Percentiles rank a stretch among this genome's conserved stretches.
phyloP scores from a whole-genome alignment of 2,888 invertebrate species.

The Dryobota labecula region DNA sequence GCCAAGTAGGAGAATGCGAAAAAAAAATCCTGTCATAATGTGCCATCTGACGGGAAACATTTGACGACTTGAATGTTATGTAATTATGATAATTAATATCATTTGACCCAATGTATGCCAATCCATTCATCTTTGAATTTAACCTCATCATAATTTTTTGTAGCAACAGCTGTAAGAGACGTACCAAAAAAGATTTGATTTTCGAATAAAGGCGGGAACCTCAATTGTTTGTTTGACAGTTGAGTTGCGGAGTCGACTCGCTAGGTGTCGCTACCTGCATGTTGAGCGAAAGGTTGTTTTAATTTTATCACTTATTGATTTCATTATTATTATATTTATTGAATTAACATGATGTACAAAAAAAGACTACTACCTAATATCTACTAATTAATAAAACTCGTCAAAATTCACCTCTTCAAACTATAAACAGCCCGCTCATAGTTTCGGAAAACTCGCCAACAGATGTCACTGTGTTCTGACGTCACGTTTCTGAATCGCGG shows the following conservation, averaged over 20 bases:
- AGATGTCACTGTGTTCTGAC: conserved; percentile 78
- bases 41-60: neutral
- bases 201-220: conserved; percentile 41
- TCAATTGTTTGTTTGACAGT: conserved; percentile 4
- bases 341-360: neutral
- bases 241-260: neutral
- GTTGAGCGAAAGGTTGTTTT: neutral
- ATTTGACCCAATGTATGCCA: neutral
- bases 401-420: neutral
- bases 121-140: neutral
- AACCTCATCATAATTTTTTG: neutral
- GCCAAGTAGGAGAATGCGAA: neutral
- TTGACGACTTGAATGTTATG: neutral
- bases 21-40: neutral
- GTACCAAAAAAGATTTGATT: neutral
- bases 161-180: neutral
- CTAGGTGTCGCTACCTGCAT: conserved; percentile 44
- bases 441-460: conserved; percentile 1
- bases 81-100: neutral
- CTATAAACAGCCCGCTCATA: neutral
- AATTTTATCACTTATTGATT: neutral
- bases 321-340: neutral
- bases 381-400: neutral
- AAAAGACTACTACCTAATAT: too few species aligned
- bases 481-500: conserved; percentile 54